Base-by-base conservation (phyloP, 1,140 invertebrate species). In the Oedothorax gibbosus region DNA sequence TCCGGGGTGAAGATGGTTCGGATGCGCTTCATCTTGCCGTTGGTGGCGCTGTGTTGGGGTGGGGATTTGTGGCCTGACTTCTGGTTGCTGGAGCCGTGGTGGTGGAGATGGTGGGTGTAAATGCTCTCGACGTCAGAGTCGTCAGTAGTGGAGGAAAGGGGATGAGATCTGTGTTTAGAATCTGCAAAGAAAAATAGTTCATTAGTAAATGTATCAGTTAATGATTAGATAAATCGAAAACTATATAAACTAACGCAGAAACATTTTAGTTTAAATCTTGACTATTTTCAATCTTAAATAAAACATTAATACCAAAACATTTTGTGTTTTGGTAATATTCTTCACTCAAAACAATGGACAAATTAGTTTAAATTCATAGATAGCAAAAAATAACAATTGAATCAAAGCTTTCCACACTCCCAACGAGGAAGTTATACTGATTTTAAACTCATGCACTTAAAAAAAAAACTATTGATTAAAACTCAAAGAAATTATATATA, bases 1-100 rank as follows among this genome's bases (percentile, higher is more conserved):
- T 98, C 96, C 0, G 95, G 95, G 0, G 97, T 98, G 90, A 98
- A 99, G 81, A 98, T 98, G 0, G 97, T 99, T 50, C 97, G 91
- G 11, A 98, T 95, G 80, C 97, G 90, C 90, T 98, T 98, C 83
- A 92, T 89, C 51, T 91, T 89, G 62, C 78, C 73, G 35, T 35
- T 35, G 35, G 35, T 35, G 35, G 35, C 35, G 35, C 35, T 35
- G 20, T 66, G 76, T 0, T 54, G 57, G n/a, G 57, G 21, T 3
- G 64, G 64, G 35, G n/a, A 20, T 56, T 60, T 72, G 50, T 35
- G 35, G 35, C 35, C 35, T 18, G 73, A 71, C 9, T 86, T 65
- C 15, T 66, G 57, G 0, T 62, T 21, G 14, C 1, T 64, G 54
- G 20, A 35, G 9, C 15, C 21, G 6, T 20, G 10, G 15, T 75